Evolutionary conservation across 2,797 vertebrate genomes (phyloP).

Genomic region (Gymnoscopelus microlampas): DNA sequence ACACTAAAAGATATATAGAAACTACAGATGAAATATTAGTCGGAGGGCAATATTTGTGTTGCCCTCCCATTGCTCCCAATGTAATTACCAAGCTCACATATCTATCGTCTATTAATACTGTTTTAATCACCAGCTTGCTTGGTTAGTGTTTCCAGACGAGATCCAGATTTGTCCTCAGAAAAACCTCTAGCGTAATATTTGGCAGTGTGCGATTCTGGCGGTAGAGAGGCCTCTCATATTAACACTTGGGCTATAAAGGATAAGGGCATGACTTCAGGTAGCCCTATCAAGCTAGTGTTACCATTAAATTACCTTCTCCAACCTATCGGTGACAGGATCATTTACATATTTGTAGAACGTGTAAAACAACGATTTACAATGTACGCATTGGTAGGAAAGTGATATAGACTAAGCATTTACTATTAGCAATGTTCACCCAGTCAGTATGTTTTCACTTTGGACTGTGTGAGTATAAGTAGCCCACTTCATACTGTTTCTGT

Average conservation of each 20-base stretch:
- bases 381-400: too few species aligned
- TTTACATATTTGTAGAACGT: slow-evolving; percentile 3
- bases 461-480: too few species aligned
- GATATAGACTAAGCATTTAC: too few species aligned
- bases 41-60: slow-evolving; percentile 1
- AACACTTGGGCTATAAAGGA: slow-evolving; percentile 48
- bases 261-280: slow-evolving; percentile 39
- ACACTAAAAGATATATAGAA: slow-evolving; percentile 16
- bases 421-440: too few species aligned
- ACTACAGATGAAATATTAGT: slow-evolving; percentile 1
- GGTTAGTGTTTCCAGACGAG: slow-evolving; percentile 64
- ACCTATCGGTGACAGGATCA: background rate
- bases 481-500: too few species aligned
- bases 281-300: slow-evolving; percentile 32
- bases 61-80: slow-evolving; percentile 35
- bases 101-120: slow-evolving; percentile 63
- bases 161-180: slow-evolving; percentile 30
- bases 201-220: slow-evolving; percentile 10
- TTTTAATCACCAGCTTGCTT: slow-evolving; percentile 12
- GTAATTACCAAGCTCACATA: slow-evolving; percentile 40
- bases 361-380: too few species aligned
- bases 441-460: too few species aligned
- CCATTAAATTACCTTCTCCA: slow-evolving; percentile 36
- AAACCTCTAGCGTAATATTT: slow-evolving; percentile 54
- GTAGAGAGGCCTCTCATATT: slow-evolving; percentile 51